Conservation (phyloP, 2,888 invertebrate species). For the Heliconius erato region DNA sequence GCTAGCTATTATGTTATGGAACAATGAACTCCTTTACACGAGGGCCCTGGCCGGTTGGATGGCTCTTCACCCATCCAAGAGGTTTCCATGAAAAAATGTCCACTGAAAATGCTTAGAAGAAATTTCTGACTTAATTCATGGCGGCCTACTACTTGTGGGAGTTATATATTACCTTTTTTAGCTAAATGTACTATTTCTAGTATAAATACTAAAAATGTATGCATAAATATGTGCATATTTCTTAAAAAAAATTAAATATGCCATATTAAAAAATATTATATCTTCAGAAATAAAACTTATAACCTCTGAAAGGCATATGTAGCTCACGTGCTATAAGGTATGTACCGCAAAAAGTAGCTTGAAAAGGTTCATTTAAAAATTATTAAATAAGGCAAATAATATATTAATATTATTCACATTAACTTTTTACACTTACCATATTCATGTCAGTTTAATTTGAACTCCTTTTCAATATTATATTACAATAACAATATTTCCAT, state of each 20-base stretch:
- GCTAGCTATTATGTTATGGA: slow-evolving; percentile 58
- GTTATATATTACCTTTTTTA: neutral
- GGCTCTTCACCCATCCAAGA: slow-evolving; percentile 47
- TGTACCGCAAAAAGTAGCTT: neutral
- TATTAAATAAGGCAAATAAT: neutral
- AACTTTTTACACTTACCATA: neutral
- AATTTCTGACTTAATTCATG: slow-evolving; percentile 42
- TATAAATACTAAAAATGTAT: neutral
- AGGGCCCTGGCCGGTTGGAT: slow-evolving; percentile 49
- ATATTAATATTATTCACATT: neutral
- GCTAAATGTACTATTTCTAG: neutral
- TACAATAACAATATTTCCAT: neutral
- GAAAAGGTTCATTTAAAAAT: neutral
- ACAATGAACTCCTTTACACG: slow-evolving; percentile 55
- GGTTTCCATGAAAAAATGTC: slow-evolving; percentile 49
- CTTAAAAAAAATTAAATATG: too few relatives aligned
- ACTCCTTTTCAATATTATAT: neutral
- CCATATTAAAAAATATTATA: too few relatives aligned
- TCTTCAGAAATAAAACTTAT: neutral
- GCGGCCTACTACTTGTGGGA: slow-evolving; percentile 23
- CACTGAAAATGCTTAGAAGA: slow-evolving; percentile 45
- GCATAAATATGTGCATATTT: too few relatives aligned
- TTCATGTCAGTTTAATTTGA: neutral
- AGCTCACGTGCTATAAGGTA: neutral
- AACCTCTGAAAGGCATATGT: neutral